Percentiles rank a stretch among this genome's conserved stretches.
phyloP scores from a whole-genome alignment of 64 coral and sea anemone genomes.

The Exaiptasia diaphana region DNA sequence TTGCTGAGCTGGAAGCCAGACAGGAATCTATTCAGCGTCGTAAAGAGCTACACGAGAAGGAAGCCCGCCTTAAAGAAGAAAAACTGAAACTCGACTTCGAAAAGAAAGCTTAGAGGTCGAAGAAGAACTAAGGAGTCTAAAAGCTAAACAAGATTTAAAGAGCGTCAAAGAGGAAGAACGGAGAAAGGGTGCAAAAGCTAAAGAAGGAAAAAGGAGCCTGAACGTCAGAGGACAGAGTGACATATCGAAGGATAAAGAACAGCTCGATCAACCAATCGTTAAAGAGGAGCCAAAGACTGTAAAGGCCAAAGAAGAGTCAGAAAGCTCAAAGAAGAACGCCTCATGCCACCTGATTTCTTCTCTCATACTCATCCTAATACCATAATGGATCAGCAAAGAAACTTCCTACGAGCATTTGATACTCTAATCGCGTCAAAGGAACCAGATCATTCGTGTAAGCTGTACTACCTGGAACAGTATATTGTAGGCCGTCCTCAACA shows the following conservation, averaged over 20 bases:
- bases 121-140: neutral
- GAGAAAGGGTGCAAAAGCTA: too few species aligned
- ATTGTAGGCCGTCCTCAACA: slow-evolving; percentile 7
- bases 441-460: neutral
- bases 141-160: neutral
- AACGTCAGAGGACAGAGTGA: too few species aligned
- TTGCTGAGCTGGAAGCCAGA: slow-evolving; percentile 8
- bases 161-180: neutral
- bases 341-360: neutral
- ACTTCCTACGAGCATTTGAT: slow-evolving; percentile 51
- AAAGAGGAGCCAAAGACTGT: neutral
- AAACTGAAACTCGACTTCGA: neutral
- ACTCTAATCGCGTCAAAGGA: slow-evolving; percentile 28
- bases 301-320: neutral
- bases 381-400: slow-evolving; percentile 17
- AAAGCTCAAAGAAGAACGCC: neutral
- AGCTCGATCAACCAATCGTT: too few species aligned
- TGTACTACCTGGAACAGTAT: slow-evolving; percentile 46
- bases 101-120: slow-evolving; percentile 1
- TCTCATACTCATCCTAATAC: neutral
- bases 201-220: too few species aligned
- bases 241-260: too few species aligned
- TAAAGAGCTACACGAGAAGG: neutral
- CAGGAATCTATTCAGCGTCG: neutral
- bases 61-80: slow-evolving; percentile 5